A percentile compares a stretch with the other conserved stretches of the same genome.
phyloP scores from a whole-genome alignment of 2,797 vertebrate species.

The Urophycis tenuis region DNA sequence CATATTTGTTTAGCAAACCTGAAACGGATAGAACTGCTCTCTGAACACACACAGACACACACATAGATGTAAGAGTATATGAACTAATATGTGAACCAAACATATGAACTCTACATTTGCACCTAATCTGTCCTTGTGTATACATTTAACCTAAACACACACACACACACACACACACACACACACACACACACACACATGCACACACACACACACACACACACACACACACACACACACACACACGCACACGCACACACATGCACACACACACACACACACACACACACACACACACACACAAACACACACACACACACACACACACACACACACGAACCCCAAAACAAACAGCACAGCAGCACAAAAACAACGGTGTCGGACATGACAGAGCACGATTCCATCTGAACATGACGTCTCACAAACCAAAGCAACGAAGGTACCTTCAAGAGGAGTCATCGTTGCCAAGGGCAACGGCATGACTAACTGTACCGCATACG shows the following conservation, averaged over 20 bases:
- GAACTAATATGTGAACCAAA: no score
- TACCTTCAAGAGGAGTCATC: background rate
- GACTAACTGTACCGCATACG: background rate
- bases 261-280: no score
- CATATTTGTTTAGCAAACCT: slow-evolving; percentile 1
- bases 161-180: no score
- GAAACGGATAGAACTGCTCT: background rate
- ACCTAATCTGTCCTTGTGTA: background rate
- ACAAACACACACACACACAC: no score
- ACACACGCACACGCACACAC: no score
- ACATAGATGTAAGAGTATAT: background rate
- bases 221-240: no score
- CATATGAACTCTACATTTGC: background rate
- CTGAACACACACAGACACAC: background rate
- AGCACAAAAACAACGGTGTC: background rate
- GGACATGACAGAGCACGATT: no score
- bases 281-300: no score
- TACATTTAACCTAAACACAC: background rate
- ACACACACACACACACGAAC: no score
- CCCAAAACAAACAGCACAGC: background rate
- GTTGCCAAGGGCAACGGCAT: background rate
- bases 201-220: no score
- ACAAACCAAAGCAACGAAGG: background rate
- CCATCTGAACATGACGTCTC: background rate
- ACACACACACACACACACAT: no score